A percentile compares a stretch with the other conserved stretches of the same genome.
Conservation (phyloP, 2,888 invertebrate genomes). For the Leptinotarsa peninsularis region DNA sequence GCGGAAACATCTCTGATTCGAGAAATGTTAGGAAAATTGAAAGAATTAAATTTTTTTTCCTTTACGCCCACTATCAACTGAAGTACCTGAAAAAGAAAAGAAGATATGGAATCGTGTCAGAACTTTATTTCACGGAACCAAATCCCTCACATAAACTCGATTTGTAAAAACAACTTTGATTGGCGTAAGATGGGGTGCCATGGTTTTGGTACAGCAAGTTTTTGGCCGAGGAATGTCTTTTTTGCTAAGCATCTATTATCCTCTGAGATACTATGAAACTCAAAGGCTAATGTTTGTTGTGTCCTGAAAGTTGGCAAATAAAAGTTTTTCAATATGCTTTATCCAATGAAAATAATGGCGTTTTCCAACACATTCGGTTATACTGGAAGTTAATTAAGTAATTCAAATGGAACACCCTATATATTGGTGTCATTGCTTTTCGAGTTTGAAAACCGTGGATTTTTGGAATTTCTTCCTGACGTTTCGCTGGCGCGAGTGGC, state of each 20-base stretch:
- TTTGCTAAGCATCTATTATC: conserved; percentile 4
- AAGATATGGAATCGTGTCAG: not conserved
- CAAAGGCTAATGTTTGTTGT: conserved; percentile 2
- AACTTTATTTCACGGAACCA: conserved; percentile 7
- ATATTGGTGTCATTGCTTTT: no score
- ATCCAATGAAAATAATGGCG: no score
- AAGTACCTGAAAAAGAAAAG: conserved; percentile 1
- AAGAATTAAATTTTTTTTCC: not conserved
- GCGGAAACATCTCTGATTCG: no score
- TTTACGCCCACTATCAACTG: not conserved
- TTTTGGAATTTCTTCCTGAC: no score
- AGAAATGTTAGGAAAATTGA: not conserved
- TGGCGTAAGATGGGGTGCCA: not conserved
- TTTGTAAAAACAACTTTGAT: conserved; percentile 10
- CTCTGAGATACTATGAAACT: not conserved
- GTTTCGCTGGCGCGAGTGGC: no score
- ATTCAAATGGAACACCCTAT: no score
- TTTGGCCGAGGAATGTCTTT: conserved; percentile 11
- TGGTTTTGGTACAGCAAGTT: conserved; percentile 10
- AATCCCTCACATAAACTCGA: not conserved
- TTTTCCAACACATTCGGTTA: no score
- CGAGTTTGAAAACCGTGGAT: no score
- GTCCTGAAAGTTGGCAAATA: no score
- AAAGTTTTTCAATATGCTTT: no score
- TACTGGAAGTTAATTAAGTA: no score